Evolutionary conservation across 2,888 invertebrate species (phyloP), one percentile per base, ranked within the genome.

Genomic region (Tanypteryx hageni): DNA sequence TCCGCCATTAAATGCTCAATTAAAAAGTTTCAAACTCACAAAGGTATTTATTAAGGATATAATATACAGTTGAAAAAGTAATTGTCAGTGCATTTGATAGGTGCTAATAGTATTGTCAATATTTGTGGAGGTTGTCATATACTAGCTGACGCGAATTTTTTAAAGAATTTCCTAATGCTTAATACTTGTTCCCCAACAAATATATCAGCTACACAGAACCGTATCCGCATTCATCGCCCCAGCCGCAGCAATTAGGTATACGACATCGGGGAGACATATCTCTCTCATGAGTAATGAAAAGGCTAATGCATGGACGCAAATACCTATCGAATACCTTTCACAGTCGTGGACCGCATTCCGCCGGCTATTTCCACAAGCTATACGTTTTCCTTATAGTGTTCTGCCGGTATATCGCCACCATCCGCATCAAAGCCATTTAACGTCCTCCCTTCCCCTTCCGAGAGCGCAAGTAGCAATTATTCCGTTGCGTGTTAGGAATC

Each of bases 281-380:
- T 61, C 57, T 14, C 13, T 31, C 61, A 68, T n/a, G 44, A 61
- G 89, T 18, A 44, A 56, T 89, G 89, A 61, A 27, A 89, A 61
- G 31, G 0, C 44, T 64, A 31, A 89, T 68, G 31, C 64, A 64
- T 83, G 56, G 57, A 83, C 57, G 18, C 57, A 11, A 44, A 83
- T 57, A 57, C 83, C 56, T n/a, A 68, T 89, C 68, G 89, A 89
- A 89, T 89, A 89, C n/a, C 89, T 27, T 44, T 89, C 64, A 89
- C 61, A 89, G 31, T 31, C 18, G 44, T 31, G 56, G n/a, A 61
- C 18, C 18, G 68, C 44, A 68, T 89, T 64, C 61, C n/a, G 64
- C n/a, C 11, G 68, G 64, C 64, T 44, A 64, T 89, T 68, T 64
- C 16, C 3, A 18, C n/a, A 44, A 64, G 44, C 89, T 64, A 44